phyloP scores from a whole-genome alignment of 2,113 vertebrate species.

The Reinhardtius hippoglossoides region DNA sequence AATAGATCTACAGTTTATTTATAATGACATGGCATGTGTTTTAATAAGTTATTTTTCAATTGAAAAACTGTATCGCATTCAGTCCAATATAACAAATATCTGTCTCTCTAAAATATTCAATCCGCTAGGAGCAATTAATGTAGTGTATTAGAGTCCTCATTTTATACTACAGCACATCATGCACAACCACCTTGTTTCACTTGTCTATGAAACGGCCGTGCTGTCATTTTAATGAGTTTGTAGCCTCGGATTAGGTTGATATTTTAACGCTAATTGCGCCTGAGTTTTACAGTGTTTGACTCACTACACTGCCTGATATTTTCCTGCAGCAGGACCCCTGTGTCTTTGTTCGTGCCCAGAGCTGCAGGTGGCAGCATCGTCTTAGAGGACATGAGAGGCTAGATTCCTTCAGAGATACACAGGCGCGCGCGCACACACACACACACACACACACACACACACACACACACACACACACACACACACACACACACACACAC shows the following conservation, averaged over 20 bases:
- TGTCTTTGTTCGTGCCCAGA: conserved; percentile 72
- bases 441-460: conserved; percentile 53
- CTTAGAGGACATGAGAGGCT: conserved; percentile 74
- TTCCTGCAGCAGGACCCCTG: conserved; percentile 22
- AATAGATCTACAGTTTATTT: not conserved
- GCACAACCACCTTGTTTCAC: not conserved
- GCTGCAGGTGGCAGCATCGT: conserved; percentile 83
- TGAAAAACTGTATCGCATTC: not conserved
- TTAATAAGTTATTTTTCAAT: not conserved
- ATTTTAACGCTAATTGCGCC: conserved; percentile 27
- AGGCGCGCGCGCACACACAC: not conserved
- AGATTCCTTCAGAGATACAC: conserved; percentile 67
- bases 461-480: conserved; percentile 42
- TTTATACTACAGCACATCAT: not conserved
- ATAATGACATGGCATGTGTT: not conserved
- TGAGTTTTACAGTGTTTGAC: conserved; percentile 34
- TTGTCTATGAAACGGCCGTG: not conserved
- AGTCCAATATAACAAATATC: not conserved
- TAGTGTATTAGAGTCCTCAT: not conserved
- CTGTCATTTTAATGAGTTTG: conserved; percentile 13
- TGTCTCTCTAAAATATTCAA: not conserved
- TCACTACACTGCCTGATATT: conserved; percentile 29
- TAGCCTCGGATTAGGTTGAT: conserved; percentile 13
- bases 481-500: conserved; percentile 57
- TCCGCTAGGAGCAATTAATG: not conserved